phyloP scores from a whole-genome alignment of 2,888 invertebrate genomes.

The Copidosoma aretas region DNA sequence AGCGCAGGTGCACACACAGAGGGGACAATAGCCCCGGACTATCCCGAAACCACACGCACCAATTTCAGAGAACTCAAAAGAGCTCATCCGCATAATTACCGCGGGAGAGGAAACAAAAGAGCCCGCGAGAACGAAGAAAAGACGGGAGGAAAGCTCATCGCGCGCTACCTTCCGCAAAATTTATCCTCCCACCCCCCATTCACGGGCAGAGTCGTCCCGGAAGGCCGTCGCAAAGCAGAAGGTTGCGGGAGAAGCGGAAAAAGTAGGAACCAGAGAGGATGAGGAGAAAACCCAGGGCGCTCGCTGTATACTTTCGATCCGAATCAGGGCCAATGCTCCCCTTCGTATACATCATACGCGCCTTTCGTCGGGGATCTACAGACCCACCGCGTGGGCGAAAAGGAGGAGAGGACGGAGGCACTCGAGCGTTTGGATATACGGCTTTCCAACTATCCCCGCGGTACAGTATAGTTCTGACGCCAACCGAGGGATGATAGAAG shows the following conservation, averaged over 20 bases:
- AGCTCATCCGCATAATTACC: no score
- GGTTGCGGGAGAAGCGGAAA: no score
- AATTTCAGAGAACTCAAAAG: neutral
- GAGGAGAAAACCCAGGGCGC: no score
- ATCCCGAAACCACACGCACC: neutral
- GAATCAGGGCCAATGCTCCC: conserved; percentile 3
- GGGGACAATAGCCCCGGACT: no score
- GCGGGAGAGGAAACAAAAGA: conserved; percentile 3
- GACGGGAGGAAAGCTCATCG: no score
- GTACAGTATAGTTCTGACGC: conserved; percentile 38
- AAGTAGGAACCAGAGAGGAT: no score
- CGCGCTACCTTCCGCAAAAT: no score
- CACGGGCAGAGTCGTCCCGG: neutral
- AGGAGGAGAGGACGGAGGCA: conserved; percentile 28
- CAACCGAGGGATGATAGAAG: conserved; percentile 1
- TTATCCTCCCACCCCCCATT: conserved; percentile 21
- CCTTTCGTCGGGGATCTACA: no score
- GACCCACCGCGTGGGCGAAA: neutral
- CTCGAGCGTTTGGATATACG: conserved; percentile 38
- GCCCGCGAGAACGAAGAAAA: neutral
- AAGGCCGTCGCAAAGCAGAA: no score
- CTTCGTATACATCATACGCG: no score
- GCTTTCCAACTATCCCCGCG: conserved; percentile 41
- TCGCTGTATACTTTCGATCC: conserved; percentile 38
- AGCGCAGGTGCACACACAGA: no score